Percentiles rank a stretch among this genome's conserved stretches.
Conservation (phyloP, 2,888 invertebrate species). For the Nomada ferruginata region DNA sequence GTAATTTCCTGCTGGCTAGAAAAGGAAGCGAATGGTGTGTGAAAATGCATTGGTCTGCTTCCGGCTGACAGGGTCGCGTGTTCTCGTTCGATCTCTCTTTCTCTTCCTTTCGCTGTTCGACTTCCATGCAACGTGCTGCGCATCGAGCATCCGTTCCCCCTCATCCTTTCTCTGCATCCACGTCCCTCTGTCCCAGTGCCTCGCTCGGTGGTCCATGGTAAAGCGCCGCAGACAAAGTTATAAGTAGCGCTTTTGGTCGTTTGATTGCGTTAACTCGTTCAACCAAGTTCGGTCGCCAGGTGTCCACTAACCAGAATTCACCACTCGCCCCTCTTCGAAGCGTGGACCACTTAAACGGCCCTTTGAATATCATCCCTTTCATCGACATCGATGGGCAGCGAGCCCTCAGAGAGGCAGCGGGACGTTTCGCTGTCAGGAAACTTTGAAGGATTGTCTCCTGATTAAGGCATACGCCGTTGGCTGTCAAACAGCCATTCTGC, state of each 20-base stretch:
- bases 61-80: conserved; percentile 45
- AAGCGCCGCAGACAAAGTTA: conserved; percentile 70
- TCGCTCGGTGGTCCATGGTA: conserved; percentile 33
- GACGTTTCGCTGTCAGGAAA: conserved; percentile 35
- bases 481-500: conserved; percentile 11
- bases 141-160: conserved; percentile 30
- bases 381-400: conserved; percentile 1
- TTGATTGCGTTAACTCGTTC: conserved; percentile 77
- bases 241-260: conserved; percentile 77
- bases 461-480: conserved; percentile 34
- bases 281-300: conserved; percentile 66
- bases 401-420: neutral
- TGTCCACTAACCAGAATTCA: conserved; percentile 16
- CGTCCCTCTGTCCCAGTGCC: conserved; percentile 11
- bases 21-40: conserved; percentile 39
- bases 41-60: conserved; percentile 54
- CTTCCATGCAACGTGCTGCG: conserved; percentile 35
- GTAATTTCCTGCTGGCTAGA: conserved; percentile 35
- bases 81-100: conserved; percentile 23
- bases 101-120: conserved; percentile 20
- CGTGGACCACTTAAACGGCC: neutral
- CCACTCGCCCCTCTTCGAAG: neutral
- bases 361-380: conserved; percentile 40
- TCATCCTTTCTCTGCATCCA: neutral
- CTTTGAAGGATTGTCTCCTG: conserved; percentile 56